A percentile compares a stretch with the other conserved stretches of the same genome.
phyloP scores from a whole-genome alignment of 1,140 invertebrate species.

The Tetramorium parvispinum region DNA sequence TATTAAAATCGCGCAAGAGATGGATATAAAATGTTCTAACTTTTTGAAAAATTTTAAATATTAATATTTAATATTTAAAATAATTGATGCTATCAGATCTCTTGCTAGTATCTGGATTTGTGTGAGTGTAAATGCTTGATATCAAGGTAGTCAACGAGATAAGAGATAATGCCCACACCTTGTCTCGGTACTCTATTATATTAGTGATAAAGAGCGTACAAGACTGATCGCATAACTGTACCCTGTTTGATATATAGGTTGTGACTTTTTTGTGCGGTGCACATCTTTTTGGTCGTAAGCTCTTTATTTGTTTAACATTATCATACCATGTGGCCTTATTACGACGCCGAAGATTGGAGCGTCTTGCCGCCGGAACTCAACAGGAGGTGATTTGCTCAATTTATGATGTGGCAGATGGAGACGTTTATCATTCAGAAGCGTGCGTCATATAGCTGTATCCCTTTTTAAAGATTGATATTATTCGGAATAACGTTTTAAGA shows the following conservation, averaged over 20 bases:
- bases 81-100: constrained; percentile 11
- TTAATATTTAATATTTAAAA: not conserved
- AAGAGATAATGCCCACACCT: constrained; percentile 82
- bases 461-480: not conserved
- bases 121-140: constrained; percentile 65
- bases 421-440: not conserved
- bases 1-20: not conserved
- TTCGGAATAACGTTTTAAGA: not conserved
- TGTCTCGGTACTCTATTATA: constrained; percentile 69
- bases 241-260: constrained; percentile 54
- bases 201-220: constrained; percentile 77
- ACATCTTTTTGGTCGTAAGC: constrained; percentile 2
- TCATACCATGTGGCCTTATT: constrained; percentile 88
- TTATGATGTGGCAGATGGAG: not conserved
- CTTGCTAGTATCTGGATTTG: constrained; percentile 13
- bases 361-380: constrained; percentile 92
- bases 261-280: constrained; percentile 58
- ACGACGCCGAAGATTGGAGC: constrained; percentile 92
- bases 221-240: constrained; percentile 56
- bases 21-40: not conserved
- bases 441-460: not conserved
- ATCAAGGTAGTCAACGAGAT: constrained; percentile 75
- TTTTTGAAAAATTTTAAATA: not conserved
- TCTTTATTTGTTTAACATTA: constrained; percentile 51
- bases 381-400: constrained; percentile 88